phyloP scores from a whole-genome alignment of 2,888 invertebrate species.

The Melanchra persicariae region DNA sequence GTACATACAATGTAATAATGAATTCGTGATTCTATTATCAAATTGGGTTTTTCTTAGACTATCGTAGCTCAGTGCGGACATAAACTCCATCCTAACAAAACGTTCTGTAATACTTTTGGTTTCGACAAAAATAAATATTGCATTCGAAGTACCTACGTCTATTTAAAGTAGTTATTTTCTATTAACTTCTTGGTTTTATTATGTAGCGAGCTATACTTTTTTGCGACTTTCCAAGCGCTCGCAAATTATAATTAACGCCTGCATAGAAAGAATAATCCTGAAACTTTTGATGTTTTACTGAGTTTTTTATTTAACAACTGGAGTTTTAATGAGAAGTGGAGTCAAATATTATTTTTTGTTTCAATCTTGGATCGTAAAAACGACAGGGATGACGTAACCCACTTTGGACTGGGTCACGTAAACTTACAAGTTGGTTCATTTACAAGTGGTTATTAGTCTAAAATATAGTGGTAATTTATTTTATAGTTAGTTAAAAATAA shows the following conservation, averaged over 20 bases:
- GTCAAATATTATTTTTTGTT: neutral
- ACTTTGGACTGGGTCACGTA: neutral
- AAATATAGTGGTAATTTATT: too few species aligned
- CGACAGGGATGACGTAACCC: neutral
- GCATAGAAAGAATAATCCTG: neutral
- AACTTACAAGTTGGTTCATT: too few species aligned
- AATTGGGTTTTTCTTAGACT: neutral
- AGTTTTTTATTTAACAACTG: neutral
- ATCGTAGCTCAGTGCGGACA: too few species aligned
- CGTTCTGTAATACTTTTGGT: neutral
- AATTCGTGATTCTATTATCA: too few species aligned
- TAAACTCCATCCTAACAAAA: neutral
- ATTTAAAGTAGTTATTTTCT: neutral
- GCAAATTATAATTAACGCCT: slow-evolving; percentile 4
- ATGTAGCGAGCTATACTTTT: neutral
- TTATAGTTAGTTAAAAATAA: too few species aligned
- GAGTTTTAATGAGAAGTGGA: neutral
- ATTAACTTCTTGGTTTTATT: neutral
- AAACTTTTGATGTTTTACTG: neutral
- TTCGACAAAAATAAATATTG: neutral
- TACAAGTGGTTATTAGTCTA: too few species aligned
- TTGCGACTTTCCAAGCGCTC: neutral
- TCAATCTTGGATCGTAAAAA: neutral
- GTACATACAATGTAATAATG: too few species aligned
- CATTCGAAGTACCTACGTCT: neutral